Conservation (phyloP, 2,113 vertebrate genomes). For the Trachemys scripta region DNA sequence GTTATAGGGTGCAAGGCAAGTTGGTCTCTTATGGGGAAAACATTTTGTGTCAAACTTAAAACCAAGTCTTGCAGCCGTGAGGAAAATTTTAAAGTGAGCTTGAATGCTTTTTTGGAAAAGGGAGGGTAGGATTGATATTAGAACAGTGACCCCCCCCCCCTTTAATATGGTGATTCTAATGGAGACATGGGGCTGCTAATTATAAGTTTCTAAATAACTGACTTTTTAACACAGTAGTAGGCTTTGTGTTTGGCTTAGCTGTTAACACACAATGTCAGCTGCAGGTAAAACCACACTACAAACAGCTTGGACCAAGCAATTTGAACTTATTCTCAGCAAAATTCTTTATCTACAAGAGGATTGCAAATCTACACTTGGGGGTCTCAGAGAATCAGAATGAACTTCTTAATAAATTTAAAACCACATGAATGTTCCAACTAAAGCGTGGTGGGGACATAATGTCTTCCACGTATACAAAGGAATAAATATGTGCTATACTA, state of each 20-base stretch:
- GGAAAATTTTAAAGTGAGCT: background rate
- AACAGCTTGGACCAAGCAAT: background rate
- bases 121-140: background rate
- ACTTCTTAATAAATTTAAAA: background rate
- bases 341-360: background rate
- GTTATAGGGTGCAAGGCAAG: background rate
- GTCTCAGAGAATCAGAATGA: background rate
- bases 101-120: background rate
- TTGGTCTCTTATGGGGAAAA: background rate
- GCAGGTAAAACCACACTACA: background rate
- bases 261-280: background rate
- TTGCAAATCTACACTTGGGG: background rate
- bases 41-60: background rate
- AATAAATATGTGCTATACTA: fast-evolving
- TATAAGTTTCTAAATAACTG: background rate
- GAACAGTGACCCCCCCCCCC: background rate
- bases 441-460: fast-evolving
- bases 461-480: fast-evolving
- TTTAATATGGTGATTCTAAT: background rate
- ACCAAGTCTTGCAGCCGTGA: background rate
- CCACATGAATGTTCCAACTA: background rate
- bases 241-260: background rate
- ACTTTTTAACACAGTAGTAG: background rate
- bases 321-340: background rate
- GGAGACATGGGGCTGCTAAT: background rate